Percentiles rank a stretch among this genome's conserved stretches.
Evolutionary conservation across 2,888 invertebrate species (phyloP).

Genomic region (Glyphotaelius pellucidus): DNA sequence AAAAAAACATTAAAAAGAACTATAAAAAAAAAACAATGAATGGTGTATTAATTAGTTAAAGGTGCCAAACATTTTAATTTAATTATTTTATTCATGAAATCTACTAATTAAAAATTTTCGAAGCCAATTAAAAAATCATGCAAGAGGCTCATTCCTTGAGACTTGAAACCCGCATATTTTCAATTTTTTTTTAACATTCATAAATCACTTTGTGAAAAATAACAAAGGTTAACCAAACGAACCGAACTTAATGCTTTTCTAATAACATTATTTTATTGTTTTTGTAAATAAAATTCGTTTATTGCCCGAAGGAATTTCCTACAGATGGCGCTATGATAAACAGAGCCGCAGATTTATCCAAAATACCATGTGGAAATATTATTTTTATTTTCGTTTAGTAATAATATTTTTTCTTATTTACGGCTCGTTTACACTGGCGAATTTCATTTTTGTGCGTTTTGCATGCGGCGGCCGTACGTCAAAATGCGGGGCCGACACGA

Average conservation of each 20-base stretch:
- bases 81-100: no score
- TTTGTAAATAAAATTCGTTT: neutral
- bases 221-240: neutral
- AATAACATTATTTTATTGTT: conserved; percentile 2
- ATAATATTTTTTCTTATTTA: neutral
- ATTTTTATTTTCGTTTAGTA: neutral
- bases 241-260: neutral
- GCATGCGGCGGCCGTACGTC: neutral
- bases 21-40: no score
- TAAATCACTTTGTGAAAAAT: neutral
- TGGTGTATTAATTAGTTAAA: no score
- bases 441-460: neutral
- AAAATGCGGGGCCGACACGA: no score
- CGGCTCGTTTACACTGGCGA: neutral
- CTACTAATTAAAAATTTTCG: no score
- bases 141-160: neutral
- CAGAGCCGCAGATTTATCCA: neutral
- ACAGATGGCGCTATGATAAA: neutral
- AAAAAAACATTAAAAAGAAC: no score
- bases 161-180: neutral
- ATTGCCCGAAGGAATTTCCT: neutral
- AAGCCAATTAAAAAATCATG: neutral
- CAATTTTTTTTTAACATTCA: neutral
- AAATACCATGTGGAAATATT: neutral
- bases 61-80: no score